Evolutionary conservation across 2,113 vertebrate genomes (phyloP), one percentile per base, ranked within the genome.

Genomic region (Piaya cayana): DNA sequence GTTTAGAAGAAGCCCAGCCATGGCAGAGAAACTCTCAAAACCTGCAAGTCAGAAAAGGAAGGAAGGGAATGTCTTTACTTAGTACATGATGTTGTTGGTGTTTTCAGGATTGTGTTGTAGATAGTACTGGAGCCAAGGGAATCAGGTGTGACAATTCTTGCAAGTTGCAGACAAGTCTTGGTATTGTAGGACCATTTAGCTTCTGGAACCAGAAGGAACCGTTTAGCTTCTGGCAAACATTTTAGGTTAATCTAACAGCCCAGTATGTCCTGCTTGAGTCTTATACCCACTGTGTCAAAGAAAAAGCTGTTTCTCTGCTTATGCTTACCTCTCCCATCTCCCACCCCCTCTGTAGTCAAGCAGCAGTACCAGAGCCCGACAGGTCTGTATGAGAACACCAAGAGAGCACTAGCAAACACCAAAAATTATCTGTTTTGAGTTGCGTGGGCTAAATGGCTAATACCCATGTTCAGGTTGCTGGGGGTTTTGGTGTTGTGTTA

Each of bases 321-420:
- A 5, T 49, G 10, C 36, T 65, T 87, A 6, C 53, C 47, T 69
- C 56, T 91, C 64, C 65, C 18, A 45, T 19, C 43, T 39, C 39
- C 39, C 83, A 94, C 34, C 14, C 20, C 47, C 9, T n/a, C 15
- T 52, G 21, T 81, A 90, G 60, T 67, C 71, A 88, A 62, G 34
- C 87, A 93, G 71, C 52, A 71, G 79, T 70, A 74, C 55, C 39
- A 37, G 64, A 94, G 36, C 67, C 37, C 93, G 85, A 60, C 75
- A 92, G 64, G 23, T 65, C 45, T 79, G 49, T 89, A 82, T 90
- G 70, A 82, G 70, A 93, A 82, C 65, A 93, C n/a, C 37, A 60
- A 86, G 83, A 69, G 90, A 93, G 65, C 34, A 34, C 70, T 71
- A 50, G 69, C 64, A 63, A 86, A 58, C 45, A 67, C 50, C 49